These are phyloP conservation scores for Hirtodrosophila duncani DNA, from an alignment of 2,888 invertebrate species.

Conservation along the genomic window DNA sequence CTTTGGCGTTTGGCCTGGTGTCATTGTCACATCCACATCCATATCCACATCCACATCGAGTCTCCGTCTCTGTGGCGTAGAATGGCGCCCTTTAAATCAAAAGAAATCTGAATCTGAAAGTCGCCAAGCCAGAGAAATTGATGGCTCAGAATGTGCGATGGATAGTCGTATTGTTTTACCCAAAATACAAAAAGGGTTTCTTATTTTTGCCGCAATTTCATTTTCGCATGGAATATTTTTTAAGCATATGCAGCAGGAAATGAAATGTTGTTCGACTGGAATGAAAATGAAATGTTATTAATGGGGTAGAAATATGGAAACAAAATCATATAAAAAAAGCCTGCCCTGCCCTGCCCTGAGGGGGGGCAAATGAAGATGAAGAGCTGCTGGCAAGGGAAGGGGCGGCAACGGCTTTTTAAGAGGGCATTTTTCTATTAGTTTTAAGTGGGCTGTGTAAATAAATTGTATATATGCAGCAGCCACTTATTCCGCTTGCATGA, in stretches of 20 bases:
- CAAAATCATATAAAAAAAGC: no score
- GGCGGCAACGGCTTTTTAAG: no score
- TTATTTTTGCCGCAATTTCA: not conserved
- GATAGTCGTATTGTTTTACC: slow-evolving; percentile 20
- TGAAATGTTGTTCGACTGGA: slow-evolving; percentile 8
- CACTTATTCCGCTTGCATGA: no score
- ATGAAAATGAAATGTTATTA: slow-evolving; percentile 4
- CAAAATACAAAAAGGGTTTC: not conserved
- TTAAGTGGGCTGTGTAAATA: no score
- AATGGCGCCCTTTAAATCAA: slow-evolving; percentile 53
- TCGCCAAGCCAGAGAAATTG: slow-evolving; percentile 25
- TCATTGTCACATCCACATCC: slow-evolving; percentile 45
- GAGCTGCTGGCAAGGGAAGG: no score
- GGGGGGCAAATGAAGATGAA: slow-evolving; percentile 16
- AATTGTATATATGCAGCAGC: no score
- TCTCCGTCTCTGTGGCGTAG: slow-evolving; percentile 11
- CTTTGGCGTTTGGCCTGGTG: no score
- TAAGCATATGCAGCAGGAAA: slow-evolving; percentile 44
- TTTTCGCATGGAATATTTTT: slow-evolving; percentile 11
- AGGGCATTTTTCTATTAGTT: no score
- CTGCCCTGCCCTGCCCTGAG: no score
- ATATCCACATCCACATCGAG: no score
- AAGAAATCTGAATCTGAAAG: slow-evolving; percentile 31
- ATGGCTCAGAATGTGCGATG: slow-evolving; percentile 10
- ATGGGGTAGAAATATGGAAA: not conserved